Percentiles rank a stretch among this genome's conserved stretches.
These are phyloP conservation scores for Parazoanthus atlanticus DNA, from an alignment of 92 coral and sea anemone genomes.

Conservation along the genomic window DNA sequence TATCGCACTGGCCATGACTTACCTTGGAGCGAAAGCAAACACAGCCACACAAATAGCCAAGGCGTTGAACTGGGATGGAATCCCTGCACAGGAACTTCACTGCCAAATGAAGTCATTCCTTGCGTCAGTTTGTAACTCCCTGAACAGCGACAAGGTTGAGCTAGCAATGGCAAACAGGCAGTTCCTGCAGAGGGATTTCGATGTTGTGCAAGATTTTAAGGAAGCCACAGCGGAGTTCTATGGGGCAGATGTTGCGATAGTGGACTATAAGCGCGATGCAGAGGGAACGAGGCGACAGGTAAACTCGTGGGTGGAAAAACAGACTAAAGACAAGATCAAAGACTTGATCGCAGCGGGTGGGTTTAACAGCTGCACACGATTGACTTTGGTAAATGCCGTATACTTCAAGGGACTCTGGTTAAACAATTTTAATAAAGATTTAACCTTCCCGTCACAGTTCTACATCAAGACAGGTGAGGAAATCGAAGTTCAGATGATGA, in stretches of 20 bases:
- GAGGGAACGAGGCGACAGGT: slow-evolving; percentile 68
- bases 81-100: slow-evolving; percentile 57
- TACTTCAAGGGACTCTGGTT: slow-evolving; percentile 93
- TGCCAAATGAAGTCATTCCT: slow-evolving; percentile 64
- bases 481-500: slow-evolving; percentile 77
- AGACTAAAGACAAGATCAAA: slow-evolving; percentile 79
- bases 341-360: slow-evolving; percentile 63
- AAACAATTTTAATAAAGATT: slow-evolving; percentile 58
- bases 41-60: slow-evolving; percentile 84
- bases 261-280: slow-evolving; percentile 67
- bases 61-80: slow-evolving; percentile 76
- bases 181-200: slow-evolving; percentile 70
- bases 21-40: slow-evolving; percentile 81
- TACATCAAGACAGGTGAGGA: slow-evolving; percentile 51
- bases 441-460: slow-evolving; percentile 61
- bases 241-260: slow-evolving; percentile 74
- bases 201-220: slow-evolving; percentile 68
- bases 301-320: slow-evolving; percentile 86
- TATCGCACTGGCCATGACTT: slow-evolving; percentile 88
- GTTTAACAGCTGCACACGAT: slow-evolving; percentile 58
- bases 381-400: slow-evolving; percentile 83
- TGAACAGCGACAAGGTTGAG: slow-evolving; percentile 59
- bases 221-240: slow-evolving; percentile 63
- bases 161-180: slow-evolving; percentile 77
- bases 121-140: slow-evolving; percentile 51